Evolutionary conservation across 2,113 vertebrate species (phyloP).

Genomic region (Brachypteracias leptosomus): DNA sequence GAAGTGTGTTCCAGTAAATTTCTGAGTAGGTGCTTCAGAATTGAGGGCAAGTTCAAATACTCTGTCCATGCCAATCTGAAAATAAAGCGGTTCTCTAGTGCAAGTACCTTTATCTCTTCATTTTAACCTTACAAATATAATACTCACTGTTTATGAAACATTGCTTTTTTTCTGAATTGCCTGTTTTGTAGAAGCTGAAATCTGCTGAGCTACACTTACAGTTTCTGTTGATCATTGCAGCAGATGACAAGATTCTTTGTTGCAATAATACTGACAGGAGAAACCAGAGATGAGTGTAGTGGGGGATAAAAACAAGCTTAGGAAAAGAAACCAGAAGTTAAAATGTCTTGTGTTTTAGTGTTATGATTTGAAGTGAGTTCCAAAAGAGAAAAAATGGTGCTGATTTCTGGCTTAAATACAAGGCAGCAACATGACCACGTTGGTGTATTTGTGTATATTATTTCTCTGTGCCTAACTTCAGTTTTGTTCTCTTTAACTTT

Average conservation of each 20-base stretch:
- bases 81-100: background rate
- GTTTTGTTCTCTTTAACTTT: background rate
- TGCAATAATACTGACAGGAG: background rate
- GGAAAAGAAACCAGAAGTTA: background rate
- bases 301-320: background rate
- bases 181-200: background rate
- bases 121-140: background rate
- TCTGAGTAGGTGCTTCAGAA: background rate
- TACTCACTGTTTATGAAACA: background rate
- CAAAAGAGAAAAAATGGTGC: background rate
- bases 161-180: background rate
- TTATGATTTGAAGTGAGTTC: background rate
- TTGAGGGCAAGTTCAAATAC: background rate
- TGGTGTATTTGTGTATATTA: accelerated
- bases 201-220: background rate
- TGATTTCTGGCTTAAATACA: background rate
- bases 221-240: background rate
- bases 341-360: background rate
- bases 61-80: background rate
- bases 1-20: background rate
- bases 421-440: background rate
- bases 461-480: background rate
- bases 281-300: background rate
- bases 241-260: background rate
- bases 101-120: background rate